Conservation (phyloP, 2,797 vertebrate genomes). For the Tragopan temminckii region DNA sequence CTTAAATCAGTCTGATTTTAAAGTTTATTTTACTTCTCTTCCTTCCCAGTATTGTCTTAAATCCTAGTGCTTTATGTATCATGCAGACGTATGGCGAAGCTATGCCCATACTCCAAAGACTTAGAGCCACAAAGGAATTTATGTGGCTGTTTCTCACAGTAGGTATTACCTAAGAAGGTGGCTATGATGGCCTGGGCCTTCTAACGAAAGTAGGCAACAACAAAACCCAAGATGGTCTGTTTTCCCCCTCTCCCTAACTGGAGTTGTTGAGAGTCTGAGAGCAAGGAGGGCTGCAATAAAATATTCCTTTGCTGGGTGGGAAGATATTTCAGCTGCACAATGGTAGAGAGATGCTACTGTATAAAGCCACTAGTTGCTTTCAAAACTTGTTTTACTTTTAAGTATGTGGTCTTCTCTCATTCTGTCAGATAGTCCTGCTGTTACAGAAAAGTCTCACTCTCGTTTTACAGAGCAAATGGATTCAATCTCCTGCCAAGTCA, state of each 20-base stretch:
- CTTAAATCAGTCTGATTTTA: background rate
- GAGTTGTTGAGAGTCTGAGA: background rate
- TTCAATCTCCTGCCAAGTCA: background rate
- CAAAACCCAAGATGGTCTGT: background rate
- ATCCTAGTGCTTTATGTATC: background rate
- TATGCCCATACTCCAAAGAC: background rate
- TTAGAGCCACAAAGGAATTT: background rate
- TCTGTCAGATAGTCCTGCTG: background rate
- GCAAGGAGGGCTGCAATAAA: fast-evolving
- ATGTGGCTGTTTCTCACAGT: background rate
- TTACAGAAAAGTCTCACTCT: background rate
- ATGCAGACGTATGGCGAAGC: background rate
- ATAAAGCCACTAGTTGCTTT: background rate
- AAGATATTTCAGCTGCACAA: background rate
- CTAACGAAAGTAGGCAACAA: background rate
- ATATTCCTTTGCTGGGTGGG: background rate
- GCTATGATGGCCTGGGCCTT: background rate
- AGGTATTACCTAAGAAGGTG: background rate
- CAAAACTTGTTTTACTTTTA: background rate
- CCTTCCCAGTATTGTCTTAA: background rate
- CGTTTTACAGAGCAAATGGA: background rate
- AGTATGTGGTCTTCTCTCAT: background rate
- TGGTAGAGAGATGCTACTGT: background rate
- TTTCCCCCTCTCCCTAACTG: background rate
- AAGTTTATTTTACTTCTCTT: background rate